A percentile compares a stretch with the other conserved stretches of the same genome.
These are phyloP conservation scores for Poecile montanus DNA, from an alignment of 2,797 vertebrate species.

Conservation along the genomic window DNA sequence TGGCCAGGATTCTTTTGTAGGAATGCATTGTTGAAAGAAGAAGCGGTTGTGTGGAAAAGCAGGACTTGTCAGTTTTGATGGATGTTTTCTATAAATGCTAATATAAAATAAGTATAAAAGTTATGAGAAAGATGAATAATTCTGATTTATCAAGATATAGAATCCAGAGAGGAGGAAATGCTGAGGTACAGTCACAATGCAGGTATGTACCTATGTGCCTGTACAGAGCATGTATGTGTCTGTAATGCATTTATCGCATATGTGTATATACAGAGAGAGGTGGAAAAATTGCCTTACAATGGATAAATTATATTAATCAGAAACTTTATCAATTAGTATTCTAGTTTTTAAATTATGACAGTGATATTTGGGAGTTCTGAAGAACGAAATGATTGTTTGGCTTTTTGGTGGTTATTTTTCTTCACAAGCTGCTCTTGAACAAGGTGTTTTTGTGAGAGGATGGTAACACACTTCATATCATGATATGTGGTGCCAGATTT, in stretches of 20 bases:
- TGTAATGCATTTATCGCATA: too few relatives aligned
- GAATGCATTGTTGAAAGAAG: background rate
- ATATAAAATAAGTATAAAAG: background rate
- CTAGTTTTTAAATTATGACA: accelerated
- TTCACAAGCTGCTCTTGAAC: accelerated
- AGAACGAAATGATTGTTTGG: background rate
- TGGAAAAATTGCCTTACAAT: background rate
- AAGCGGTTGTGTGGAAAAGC: background rate
- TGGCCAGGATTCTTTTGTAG: background rate
- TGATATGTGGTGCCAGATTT: accelerated
- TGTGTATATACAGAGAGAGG: accelerated
- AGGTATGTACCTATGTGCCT: accelerated
- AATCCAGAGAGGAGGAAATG: background rate
- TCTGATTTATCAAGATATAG: background rate
- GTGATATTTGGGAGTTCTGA: background rate
- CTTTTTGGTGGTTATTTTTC: background rate
- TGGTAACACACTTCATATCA: accelerated
- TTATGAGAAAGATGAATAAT: background rate
- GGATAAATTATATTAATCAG: background rate
- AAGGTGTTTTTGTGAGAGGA: background rate
- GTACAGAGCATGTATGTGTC: background rate
- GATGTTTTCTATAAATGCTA: background rate
- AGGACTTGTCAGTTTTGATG: background rate
- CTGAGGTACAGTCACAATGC: background rate
- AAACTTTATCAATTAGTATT: background rate